Percentiles rank a stretch among this genome's conserved stretches.
These are phyloP conservation scores for Struthidea cinerea DNA, from an alignment of 2,113 vertebrate genomes.

Conservation along the genomic window DNA sequence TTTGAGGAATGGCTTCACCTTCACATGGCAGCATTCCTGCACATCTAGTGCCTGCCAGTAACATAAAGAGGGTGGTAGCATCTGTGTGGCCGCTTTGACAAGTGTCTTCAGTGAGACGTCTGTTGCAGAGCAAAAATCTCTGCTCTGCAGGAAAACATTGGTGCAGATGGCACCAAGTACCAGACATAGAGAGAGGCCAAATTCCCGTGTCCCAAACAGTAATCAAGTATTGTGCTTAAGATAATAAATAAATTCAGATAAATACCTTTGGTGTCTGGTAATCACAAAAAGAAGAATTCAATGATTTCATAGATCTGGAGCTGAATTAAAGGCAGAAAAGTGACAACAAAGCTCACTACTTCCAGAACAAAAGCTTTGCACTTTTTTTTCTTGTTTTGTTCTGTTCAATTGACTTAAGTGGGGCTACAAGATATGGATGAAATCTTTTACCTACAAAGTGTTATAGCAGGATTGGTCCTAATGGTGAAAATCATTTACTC, in stretches of 20 bases:
- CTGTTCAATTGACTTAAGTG: not conserved
- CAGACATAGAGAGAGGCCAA: not conserved
- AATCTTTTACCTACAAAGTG: not conserved
- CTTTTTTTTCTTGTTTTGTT: not conserved
- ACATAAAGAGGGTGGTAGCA: not conserved
- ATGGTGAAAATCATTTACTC: not conserved
- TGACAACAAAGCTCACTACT: not conserved
- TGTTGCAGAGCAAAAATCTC: not conserved
- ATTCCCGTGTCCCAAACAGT: not conserved
- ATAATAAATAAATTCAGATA: not conserved
- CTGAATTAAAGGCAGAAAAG: not conserved
- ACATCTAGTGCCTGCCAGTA: not conserved
- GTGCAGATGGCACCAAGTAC: not conserved
- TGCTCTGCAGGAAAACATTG: not conserved
- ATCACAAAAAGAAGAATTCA: not conserved
- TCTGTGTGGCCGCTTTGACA: accelerated
- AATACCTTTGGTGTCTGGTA: not conserved
- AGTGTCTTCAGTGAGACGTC: not conserved
- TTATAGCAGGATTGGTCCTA: not conserved
- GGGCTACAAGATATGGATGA: not conserved
- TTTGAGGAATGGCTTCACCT: not conserved
- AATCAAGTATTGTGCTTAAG: not conserved
- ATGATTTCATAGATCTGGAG: not conserved
- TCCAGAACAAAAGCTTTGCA: not conserved
- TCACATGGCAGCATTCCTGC: not conserved